Base-by-base conservation (phyloP, 1,140 invertebrate species). In the Zaprionus gabonicus region DNA sequence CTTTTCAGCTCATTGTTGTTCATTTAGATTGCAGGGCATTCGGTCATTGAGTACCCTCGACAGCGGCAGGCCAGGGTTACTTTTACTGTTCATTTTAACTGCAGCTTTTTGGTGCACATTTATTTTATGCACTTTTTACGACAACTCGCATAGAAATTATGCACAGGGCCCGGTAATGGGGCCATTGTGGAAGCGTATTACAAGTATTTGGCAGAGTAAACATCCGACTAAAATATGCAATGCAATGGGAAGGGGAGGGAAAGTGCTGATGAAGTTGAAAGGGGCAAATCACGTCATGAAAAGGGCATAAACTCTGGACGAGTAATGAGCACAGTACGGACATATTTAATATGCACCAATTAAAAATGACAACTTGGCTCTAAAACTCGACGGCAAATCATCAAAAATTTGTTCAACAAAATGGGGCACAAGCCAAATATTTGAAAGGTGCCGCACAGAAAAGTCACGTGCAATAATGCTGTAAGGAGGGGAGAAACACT, bases 271-370 rank as follows among this genome's bases (percentile, higher is more conserved):
- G 66, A 49, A 67, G 28, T 46, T 55, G 71, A 53, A 74, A n/a
- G 62, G 46, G 57, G 53, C 20, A 20, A 68, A 71, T 68, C 51
- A 56, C 64, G 58, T 67, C 81, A 70, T 90, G 71, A 90, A 90
- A 90, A 90, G 15, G 67, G 67, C 76, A 72, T 90, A 90, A 90
- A 82, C 60, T 72, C 41, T 59, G 57, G 55, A 58, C 71, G 64
- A 72, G 70, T 82, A 85, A 85, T 77, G 78, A 82, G 80, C 44
- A 55, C 49, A 44, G 49, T 46, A 27, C 36, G 25, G 20, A 2
- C 55, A 71, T 71, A 90, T 90, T 80, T 77, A 90, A 90, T 80
- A 90, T 90, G 81, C 85, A 85, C 71, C 85, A 90, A 90, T 90
- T 90, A 90, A 90, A 88, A 85, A 68, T 71, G 81, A 81, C 78